Evolutionary conservation across 1,140 invertebrate species (phyloP).

Genomic region (Brachionus koreanus): DNA sequence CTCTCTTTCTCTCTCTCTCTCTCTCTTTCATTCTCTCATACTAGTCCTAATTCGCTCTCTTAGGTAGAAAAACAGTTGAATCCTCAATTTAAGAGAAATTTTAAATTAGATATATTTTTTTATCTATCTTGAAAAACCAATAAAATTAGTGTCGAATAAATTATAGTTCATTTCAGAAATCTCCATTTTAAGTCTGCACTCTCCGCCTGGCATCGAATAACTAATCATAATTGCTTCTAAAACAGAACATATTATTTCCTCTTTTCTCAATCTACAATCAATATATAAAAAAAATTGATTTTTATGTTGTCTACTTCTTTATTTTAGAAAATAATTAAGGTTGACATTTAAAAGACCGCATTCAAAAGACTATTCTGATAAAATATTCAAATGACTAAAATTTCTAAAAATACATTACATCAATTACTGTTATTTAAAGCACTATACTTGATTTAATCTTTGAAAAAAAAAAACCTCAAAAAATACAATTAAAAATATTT

Average conservation of each 20-base stretch:
- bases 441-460: no score
- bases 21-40: background rate
- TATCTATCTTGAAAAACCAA: slow-evolving; percentile 16
- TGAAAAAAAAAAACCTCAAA: no score
- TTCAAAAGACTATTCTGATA: no score
- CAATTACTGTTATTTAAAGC: no score
- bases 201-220: slow-evolving; percentile 1
- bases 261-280: background rate
- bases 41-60: background rate
- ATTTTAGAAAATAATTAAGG: no score
- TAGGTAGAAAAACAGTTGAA: background rate
- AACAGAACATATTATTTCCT: background rate
- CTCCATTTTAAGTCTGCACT: background rate
- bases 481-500: no score
- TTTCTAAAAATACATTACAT: no score
- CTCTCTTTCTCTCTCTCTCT: background rate
- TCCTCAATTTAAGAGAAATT: background rate
- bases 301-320: background rate
- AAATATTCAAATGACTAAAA: no score
- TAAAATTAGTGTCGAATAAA: slow-evolving; percentile 14
- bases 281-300: background rate
- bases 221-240: background rate
- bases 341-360: no score
- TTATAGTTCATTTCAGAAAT: slow-evolving; percentile 21
- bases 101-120: background rate